Percentiles rank a stretch among this genome's conserved stretches.
These are phyloP conservation scores for Drosophila azteca DNA, from an alignment of 1,140 invertebrate genomes.

Conservation along the genomic window DNA sequence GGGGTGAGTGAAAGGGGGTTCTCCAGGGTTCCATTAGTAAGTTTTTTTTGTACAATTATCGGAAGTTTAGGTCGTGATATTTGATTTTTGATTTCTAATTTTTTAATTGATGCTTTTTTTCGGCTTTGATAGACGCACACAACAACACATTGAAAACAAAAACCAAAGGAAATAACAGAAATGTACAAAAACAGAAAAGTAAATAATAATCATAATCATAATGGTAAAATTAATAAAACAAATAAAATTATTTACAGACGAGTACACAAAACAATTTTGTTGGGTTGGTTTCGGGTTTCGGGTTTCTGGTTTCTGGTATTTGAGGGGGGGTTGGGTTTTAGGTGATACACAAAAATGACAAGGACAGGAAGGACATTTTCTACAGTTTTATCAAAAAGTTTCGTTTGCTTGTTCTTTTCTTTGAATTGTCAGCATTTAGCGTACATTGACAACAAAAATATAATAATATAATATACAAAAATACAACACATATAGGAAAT, in stretches of 20 bases:
- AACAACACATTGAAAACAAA: constrained; percentile 78
- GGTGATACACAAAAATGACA: constrained; percentile 1
- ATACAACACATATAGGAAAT: constrained; percentile 63
- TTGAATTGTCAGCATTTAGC: constrained; percentile 15
- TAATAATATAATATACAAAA: constrained; percentile 32
- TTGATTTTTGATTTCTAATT: constrained; percentile 24
- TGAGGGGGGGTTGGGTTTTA: neutral
- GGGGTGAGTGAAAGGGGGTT: constrained; percentile 2
- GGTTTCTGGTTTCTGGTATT: neutral
- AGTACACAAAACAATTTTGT: constrained; percentile 47
- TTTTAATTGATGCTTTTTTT: constrained; percentile 10
- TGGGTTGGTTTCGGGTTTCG: constrained; percentile 38
- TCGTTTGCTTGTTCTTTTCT: constrained; percentile 7
- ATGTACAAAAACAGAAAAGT: constrained; percentile 49
- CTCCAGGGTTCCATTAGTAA: constrained; percentile 50
- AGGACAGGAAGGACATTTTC: constrained; percentile 10
- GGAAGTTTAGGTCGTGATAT: constrained; percentile 23
- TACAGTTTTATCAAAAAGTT: constrained; percentile 28
- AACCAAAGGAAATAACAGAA: constrained; percentile 60
- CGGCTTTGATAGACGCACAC: constrained; percentile 53
- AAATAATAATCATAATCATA: constrained; percentile 40
- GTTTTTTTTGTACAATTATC: constrained; percentile 53
- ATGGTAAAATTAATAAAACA: constrained; percentile 45
- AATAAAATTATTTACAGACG: constrained; percentile 64
- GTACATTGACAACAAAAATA: constrained; percentile 49